Percentiles rank a stretch among this genome's conserved stretches.
phyloP scores from a whole-genome alignment of 2,113 vertebrate species.

The Macrotis lagotis region DNA sequence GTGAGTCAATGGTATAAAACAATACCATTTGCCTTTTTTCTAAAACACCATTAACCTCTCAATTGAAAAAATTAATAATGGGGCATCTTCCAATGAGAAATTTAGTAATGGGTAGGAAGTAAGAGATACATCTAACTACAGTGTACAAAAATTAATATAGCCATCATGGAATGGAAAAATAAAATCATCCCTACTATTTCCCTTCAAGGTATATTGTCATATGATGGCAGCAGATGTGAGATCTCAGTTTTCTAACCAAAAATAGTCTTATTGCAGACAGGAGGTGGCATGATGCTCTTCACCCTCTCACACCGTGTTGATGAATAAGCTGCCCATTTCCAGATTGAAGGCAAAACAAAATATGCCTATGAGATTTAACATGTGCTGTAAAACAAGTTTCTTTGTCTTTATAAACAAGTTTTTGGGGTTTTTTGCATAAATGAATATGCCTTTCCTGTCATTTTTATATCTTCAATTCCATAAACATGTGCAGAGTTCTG shows the following conservation, averaged over 20 bases:
- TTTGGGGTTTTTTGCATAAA: not conserved
- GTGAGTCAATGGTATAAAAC: not conserved
- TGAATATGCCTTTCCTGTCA: not conserved
- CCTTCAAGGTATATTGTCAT: not conserved
- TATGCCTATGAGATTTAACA: not conserved
- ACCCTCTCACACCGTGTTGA: rapidly evolving
- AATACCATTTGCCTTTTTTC: not conserved
- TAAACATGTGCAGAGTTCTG: not conserved
- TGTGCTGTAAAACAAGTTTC: not conserved
- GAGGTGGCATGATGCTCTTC: not conserved
- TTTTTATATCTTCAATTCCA: not conserved
- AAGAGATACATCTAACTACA: not conserved
- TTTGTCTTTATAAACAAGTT: not conserved
- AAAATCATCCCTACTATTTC: not conserved
- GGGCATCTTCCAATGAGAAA: not conserved
- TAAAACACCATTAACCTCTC: not conserved
- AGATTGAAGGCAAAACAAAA: not conserved
- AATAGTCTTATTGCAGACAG: not conserved
- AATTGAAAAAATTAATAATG: not conserved
- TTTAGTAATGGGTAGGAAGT: not conserved
- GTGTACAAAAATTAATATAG: not conserved
- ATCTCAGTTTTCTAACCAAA: not conserved
- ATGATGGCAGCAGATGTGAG: not conserved
- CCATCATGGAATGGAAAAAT: not conserved
- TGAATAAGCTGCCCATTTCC: not conserved